A percentile compares a stretch with the other conserved stretches of the same genome.
Conservation (phyloP, 2,113 vertebrate species). For the Pseudorasbora parva region DNA sequence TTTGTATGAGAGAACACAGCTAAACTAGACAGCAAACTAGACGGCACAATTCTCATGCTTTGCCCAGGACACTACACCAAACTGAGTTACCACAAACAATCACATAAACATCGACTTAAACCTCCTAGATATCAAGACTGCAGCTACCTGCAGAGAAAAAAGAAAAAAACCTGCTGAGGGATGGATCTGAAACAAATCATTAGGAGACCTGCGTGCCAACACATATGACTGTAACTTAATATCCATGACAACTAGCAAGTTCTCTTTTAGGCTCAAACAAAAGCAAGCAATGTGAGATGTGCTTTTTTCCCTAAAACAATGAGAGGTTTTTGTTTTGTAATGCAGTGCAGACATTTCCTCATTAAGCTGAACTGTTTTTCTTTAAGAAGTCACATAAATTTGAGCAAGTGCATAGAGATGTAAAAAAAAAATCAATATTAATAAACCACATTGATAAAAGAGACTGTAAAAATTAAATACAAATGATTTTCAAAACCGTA, state of each 20-base stretch:
- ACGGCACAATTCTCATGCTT: background rate
- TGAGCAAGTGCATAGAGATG: background rate
- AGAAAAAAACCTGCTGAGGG: slow-evolving; percentile 27
- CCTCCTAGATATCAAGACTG: slow-evolving; percentile 10
- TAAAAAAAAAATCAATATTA: background rate
- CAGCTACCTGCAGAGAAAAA: background rate
- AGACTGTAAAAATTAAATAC: background rate
- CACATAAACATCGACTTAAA: slow-evolving; percentile 31
- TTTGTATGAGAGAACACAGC: slow-evolving; percentile 42
- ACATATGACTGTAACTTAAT: slow-evolving; percentile 46
- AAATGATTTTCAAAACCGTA: background rate
- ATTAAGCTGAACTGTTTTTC: background rate
- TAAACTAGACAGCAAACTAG: slow-evolving; percentile 47
- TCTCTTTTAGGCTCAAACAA: slow-evolving; percentile 13
- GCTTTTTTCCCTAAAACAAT: background rate
- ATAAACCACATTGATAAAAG: background rate
- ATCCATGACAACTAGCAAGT: slow-evolving; percentile 52
- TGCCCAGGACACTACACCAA: background rate
- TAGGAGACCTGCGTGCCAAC: slow-evolving; percentile 24
- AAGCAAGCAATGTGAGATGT: slow-evolving; percentile 25
- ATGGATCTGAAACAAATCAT: slow-evolving; percentile 35
- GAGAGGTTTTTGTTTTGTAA: background rate
- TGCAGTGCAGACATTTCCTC: background rate
- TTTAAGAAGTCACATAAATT: background rate
- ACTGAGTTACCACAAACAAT: slow-evolving; percentile 12